Base-by-base conservation (phyloP, 30 jellyfish, hydroid and myxozoan species). In the Chironex yamaguchii region DNA sequence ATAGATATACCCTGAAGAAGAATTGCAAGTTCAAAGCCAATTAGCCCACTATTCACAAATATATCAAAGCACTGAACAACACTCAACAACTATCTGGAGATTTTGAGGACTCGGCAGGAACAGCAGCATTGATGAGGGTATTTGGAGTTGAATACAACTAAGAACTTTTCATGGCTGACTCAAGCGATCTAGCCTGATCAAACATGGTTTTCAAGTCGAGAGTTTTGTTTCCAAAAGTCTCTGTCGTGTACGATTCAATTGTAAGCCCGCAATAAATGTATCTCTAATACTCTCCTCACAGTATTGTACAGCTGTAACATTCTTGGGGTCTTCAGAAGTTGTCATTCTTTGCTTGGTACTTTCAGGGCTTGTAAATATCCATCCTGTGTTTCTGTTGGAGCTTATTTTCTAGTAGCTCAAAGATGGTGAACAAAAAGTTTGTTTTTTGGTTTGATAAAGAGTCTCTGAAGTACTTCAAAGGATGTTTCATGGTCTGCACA, bases 151-250 rank as follows among this genome's bases (percentile, higher is more conserved):
- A 27, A 63, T 63, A 63, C 13, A 30, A 63, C 77, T 68, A 90
- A 20, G 92, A 67, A 42, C 52, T 82, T 67, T 70, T 69, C 54
- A 24, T 79, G 29, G 91, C 91, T 9, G 28, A 2, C 28, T 75
- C 92, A 21, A 76, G 86, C 32, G 92, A 30, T 30, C 79, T 32
- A n/a, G 92, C 87, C 76, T 75, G 72, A 32, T 27, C 58, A 27
- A 76, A 53, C 63, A 32, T 64, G 17, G 23, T 42, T 30, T n/a
- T n/a, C 66, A 29, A 68, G 25, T 25, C 11, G 49, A n/a, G n/a
- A 12, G 30, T 68, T 20, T 36, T 4, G 66, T 72, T 26, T 81
- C 92, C 22, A 81, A 81, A 11, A 67, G 91, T 12, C 90, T 81
- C 12, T 64, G 90, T 27, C 92, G 24, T 21, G 68, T 69, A 2